A percentile compares a stretch with the other conserved stretches of the same genome.
Evolutionary conservation across 2,113 vertebrate genomes (phyloP).

Genomic region (Oriolus oriolus): DNA sequence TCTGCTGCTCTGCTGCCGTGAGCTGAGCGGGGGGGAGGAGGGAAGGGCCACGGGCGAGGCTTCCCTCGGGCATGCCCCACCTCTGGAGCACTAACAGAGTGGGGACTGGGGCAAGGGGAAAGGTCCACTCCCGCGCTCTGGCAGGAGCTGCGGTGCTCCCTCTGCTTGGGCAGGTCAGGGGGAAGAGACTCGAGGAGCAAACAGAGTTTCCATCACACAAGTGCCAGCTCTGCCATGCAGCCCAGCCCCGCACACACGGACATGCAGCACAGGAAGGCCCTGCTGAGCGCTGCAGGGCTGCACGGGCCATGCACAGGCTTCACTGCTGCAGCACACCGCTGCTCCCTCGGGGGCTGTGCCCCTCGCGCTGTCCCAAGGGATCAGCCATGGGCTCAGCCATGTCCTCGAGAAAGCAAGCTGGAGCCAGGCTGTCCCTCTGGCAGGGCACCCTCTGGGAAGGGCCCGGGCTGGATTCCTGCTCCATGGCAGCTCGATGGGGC

Average conservation of each 20-base stretch:
- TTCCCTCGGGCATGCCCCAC: neutral
- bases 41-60: neutral
- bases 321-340: accelerated
- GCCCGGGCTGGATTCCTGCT: neutral
- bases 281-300: neutral
- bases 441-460: neutral
- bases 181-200: neutral
- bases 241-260: neutral
- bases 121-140: neutral
- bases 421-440: neutral
- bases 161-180: accelerated
- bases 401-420: neutral
- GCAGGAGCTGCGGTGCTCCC: neutral
- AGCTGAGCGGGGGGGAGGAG: accelerated
- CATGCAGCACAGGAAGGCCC: neutral
- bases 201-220: neutral
- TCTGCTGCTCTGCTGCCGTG: neutral
- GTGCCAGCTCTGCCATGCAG: slow-evolving; percentile 6
- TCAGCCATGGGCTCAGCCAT: neutral
- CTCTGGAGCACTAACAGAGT: neutral
- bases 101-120: neutral
- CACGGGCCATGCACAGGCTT: neutral
- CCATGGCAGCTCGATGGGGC: neutral
- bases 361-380: neutral
- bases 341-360: neutral